Evolutionary conservation across 37 sponge, comb jelly and placozoan genomes (phyloP), one percentile per base, ranked within the genome.

Genomic region (Oopsacas minuta): DNA sequence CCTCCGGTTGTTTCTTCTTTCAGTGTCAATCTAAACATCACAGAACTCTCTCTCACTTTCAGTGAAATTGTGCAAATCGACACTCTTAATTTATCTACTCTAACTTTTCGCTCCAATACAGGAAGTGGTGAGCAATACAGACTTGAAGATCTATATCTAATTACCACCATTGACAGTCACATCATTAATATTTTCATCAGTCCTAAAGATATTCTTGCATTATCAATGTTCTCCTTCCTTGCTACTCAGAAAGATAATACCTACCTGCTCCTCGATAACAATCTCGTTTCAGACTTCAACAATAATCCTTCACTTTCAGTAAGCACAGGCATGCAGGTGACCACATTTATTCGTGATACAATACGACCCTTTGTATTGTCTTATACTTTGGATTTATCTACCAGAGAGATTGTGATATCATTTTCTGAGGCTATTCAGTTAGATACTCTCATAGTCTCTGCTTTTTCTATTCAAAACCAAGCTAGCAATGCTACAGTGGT

Each of bases 1-100:
- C 90, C 93, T 20, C 96, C 96, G 0, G 28, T 36, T 35, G 39
- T 92, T 10, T 36, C 52, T 30, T n/a, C 81, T 0, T 92, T 88
- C 38, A 75, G 75, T 38, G 52, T 95, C 35, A 84, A 95, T 53
- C 87, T 95, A 88, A 88, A 95, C 82, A 36, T 23, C 17, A 90
- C 88, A 0, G 32, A 86, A 30, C 53, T 95, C 0, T 52, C 46
- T 0, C 88, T 95, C 0, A 81, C 34, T 52, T 87, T 88, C 32
- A 85, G 84, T 86, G 96, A 93, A 69, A 61, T 61, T 25, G 28
- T 61, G 7, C 20, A 61, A 12, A 25, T 61, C 3, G 28, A 61
- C 22, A 61, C 75, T 34, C 22, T 61, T 7, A 61, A 61, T 61
- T n/a, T 61, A 10, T 61, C 75, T 34, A 61, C 75, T 25, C 30